These are phyloP conservation scores for Aphidoletes aphidimyza DNA, from an alignment of 2,888 invertebrate genomes.

Conservation along the genomic window DNA sequence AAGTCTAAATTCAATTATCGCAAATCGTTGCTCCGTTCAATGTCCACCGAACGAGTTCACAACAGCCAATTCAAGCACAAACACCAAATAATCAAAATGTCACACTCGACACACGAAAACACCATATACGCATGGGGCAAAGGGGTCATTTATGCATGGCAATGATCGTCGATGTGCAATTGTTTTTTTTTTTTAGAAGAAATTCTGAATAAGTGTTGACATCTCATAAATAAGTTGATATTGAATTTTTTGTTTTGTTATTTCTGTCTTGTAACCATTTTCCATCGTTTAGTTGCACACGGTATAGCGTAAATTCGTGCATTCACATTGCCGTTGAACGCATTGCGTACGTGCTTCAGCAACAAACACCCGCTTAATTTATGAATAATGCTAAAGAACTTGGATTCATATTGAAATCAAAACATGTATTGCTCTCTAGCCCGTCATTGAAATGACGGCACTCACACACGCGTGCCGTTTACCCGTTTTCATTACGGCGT, in stretches of 20 bases:
- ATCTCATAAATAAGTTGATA: background rate
- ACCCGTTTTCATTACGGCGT: slow-evolving; percentile 6
- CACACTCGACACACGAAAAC: background rate
- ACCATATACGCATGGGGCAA: background rate
- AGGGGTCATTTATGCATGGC: slow-evolving; percentile 34
- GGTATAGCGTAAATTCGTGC: no score
- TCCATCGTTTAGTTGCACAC: background rate
- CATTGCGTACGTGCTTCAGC: slow-evolving; percentile 20
- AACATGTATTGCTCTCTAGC: background rate
- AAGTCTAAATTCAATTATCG: slow-evolving; percentile 34
- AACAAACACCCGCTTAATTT: slow-evolving; percentile 34
- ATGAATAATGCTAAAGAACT: background rate
- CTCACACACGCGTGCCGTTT: background rate
- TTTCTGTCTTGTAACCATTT: background rate
- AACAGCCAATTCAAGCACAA: background rate
- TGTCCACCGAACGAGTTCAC: background rate
- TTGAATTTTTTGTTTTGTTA: background rate
- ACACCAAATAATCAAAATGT: background rate
- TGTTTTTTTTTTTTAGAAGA: slow-evolving; percentile 28
- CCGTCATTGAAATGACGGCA: slow-evolving; percentile 4
- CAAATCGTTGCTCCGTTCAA: slow-evolving; percentile 31
- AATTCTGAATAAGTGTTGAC: slow-evolving; percentile 20
- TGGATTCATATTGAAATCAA: slow-evolving; percentile 29
- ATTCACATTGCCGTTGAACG: background rate
- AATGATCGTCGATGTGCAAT: slow-evolving; percentile 9